These are phyloP conservation scores for Tuberolachnus salignus DNA, from an alignment of 2,888 invertebrate species.

Conservation along the genomic window DNA sequence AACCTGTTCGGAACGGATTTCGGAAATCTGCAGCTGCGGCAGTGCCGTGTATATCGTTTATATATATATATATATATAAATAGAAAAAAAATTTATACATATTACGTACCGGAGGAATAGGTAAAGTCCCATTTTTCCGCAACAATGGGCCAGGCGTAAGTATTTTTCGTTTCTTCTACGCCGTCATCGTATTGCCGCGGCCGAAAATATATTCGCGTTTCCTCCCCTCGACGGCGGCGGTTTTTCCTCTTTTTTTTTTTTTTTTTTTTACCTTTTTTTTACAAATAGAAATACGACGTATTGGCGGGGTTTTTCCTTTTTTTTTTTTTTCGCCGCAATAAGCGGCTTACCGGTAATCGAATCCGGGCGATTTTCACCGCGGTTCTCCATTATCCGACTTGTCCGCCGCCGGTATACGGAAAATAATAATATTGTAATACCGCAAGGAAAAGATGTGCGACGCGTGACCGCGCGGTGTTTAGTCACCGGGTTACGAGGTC, in stretches of 20 bases:
- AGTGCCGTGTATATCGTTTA: not conserved
- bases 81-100: too few species aligned
- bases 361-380: constrained; percentile 5
- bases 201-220: too few species aligned
- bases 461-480: too few species aligned
- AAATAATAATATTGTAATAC: too few species aligned
- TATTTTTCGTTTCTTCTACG: not conserved
- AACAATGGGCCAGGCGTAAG: not conserved
- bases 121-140: not conserved
- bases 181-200: too few species aligned
- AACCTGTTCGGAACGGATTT: constrained; percentile 30
- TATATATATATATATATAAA: not conserved
- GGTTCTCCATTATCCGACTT: not conserved
- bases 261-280: too few species aligned
- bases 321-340: not conserved
- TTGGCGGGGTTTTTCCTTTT: not conserved
- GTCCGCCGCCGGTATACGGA: not conserved
- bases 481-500: too few species aligned
- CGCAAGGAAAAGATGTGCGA: too few species aligned
- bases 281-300: constrained; percentile 2
- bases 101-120: too few species aligned
- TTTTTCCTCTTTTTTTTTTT: not conserved
- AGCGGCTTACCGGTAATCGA: constrained; percentile 46
- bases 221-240: too few species aligned
- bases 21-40: too few species aligned